A percentile compares a stretch with the other conserved stretches of the same genome.
phyloP scores from a whole-genome alignment of 2,888 invertebrate genomes.

The Polietes domitor region DNA sequence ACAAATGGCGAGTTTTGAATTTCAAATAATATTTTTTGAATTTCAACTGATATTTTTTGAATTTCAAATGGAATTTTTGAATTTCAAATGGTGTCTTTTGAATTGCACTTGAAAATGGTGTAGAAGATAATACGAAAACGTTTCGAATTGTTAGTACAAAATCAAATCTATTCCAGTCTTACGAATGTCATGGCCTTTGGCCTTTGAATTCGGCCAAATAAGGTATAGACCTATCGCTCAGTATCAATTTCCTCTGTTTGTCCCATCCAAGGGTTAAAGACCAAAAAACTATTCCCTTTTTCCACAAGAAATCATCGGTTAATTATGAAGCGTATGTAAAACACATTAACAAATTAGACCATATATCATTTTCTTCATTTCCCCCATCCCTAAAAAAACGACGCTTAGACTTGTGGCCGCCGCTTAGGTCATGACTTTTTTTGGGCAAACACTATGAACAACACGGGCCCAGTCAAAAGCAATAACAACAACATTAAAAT shows the following conservation, averaged over 20 bases:
- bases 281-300: not conserved
- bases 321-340: constrained; percentile 44
- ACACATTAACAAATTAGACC: constrained; percentile 25
- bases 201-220: no score
- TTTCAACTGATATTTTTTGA: no score
- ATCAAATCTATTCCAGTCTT: no score
- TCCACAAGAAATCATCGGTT: not conserved
- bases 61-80: no score
- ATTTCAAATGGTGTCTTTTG: no score
- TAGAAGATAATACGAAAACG: no score
- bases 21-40: no score
- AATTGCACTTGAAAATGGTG: no score
- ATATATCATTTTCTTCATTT: constrained; percentile 8
- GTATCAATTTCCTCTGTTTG: not conserved
- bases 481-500: constrained; percentile 34
- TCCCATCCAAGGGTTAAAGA: not conserved
- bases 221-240: no score
- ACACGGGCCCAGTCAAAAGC: not conserved
- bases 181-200: no score
- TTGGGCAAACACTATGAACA: constrained; percentile 11
- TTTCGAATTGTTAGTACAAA: no score
- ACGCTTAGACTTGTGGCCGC: not conserved
- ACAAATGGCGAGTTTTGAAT: no score
- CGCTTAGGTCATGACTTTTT: not conserved
- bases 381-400: not conserved